Base-by-base conservation (phyloP, 1,140 invertebrate genomes). In the Trichonephila clavata region DNA sequence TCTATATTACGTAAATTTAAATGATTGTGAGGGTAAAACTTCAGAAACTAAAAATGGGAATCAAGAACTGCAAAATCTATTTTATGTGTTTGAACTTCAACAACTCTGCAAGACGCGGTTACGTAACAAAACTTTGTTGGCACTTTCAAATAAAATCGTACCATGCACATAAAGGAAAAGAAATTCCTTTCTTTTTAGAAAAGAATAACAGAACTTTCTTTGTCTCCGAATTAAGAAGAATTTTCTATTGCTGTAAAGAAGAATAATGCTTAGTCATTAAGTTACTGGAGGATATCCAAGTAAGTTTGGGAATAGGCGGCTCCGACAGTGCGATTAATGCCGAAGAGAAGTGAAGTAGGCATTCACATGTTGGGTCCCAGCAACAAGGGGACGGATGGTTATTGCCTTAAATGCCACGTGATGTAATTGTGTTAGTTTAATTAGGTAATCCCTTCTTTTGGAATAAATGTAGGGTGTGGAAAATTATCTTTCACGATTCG, bases 211-310 rank as follows among this genome's bases (percentile, higher is more conserved):
- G 50, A 5, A 50, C 7, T 90, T 90, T 81, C 57, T 92, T 60
- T 61, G 24, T 59, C 18, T 21, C 84, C 27, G 4, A 32, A 20
- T 18, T 4, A 84, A 24, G 59, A 92, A 65, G 61, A 84, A 84
- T 24, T 59, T 92, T 84, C 77, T 59, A 68, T 84, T 92, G 61
- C 90, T 63, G 81, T 92, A 92, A 92, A 84, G 90, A 92, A 84
- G 90, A 92, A 80, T 92, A 92, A 92, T 92, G 80, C 21, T 80
- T 60, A 60, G 80, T 84, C 90, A 84, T 92, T 92, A 92, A 92
- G 90, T 92, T 92, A 92, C 80, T 92, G 80, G 80, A 92, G 77
- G 65, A 27, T 65, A 92, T 92, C 90, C 90, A 92, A 84, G 84
- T 84, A 92, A 80, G 90, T 84, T 91, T n/a, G 90, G 77, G 84